Evolutionary conservation across 2,797 vertebrate species (phyloP).

Genomic region (Acridotheres tristis): DNA sequence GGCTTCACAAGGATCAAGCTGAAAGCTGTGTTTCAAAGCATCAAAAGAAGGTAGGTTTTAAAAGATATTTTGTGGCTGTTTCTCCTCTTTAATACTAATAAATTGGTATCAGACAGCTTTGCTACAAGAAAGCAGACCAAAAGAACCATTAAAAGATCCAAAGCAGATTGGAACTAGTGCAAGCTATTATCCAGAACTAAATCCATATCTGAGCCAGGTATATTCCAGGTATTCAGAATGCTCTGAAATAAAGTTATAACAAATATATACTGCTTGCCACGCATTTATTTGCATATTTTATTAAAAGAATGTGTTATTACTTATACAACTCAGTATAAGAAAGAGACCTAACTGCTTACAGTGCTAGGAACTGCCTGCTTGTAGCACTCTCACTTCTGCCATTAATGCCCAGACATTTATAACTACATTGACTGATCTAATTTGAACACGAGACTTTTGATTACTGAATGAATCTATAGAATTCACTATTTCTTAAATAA

Average conservation of each 20-base stretch:
- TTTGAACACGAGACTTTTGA: not conserved
- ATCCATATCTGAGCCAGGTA: not conserved
- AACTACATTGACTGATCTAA: not conserved
- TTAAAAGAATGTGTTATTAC: not conserved
- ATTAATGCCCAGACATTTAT: not conserved
- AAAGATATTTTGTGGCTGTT: slow-evolving; percentile 29
- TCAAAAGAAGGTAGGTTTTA: not conserved
- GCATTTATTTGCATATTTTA: slow-evolving; percentile 47
- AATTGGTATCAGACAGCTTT: slow-evolving; percentile 52
- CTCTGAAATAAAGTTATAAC: not conserved
- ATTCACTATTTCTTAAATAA: not conserved
- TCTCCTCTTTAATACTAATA: slow-evolving; percentile 1
- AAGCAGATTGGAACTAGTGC: not conserved
- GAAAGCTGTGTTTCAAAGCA: not conserved
- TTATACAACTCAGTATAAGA: not conserved
- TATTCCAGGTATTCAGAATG: not conserved
- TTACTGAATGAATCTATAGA: not conserved
- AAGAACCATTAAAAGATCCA: slow-evolving; percentile 5
- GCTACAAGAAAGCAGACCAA: slow-evolving; percentile 30
- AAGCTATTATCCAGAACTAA: not conserved
- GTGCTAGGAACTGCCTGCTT: not conserved
- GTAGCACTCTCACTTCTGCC: not conserved
- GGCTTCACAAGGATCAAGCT: not conserved
- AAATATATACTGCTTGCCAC: slow-evolving; percentile 4
- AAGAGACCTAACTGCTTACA: not conserved